phyloP scores from a whole-genome alignment of 2,797 vertebrate species.

The Microctenopoma lineatum region DNA sequence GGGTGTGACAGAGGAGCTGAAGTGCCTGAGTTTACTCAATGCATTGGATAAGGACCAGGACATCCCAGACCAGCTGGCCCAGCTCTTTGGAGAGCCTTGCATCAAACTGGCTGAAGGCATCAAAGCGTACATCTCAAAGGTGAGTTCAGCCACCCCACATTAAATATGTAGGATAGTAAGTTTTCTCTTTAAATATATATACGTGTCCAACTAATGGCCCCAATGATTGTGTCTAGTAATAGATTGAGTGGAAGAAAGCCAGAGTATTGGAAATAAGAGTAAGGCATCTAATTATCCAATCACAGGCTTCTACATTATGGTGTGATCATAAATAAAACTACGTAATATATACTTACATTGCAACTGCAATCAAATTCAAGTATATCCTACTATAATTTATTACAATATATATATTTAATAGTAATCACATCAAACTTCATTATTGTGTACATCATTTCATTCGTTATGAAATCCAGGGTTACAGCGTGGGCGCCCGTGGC shows the following conservation, averaged over 20 bases:
- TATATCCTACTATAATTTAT: too few species aligned
- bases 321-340: too few species aligned
- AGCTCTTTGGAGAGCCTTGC: slow-evolving; percentile 87
- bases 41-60: slow-evolving; percentile 83
- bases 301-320: too few species aligned
- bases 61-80: slow-evolving; percentile 84
- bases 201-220: not conserved
- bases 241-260: too few species aligned
- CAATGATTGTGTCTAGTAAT: not conserved
- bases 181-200: not conserved
- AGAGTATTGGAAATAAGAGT: too few species aligned
- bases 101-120: slow-evolving; percentile 89
- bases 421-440: too few species aligned
- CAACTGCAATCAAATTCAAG: too few species aligned
- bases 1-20: slow-evolving; percentile 86
- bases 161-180: not conserved
- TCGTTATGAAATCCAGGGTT: too few species aligned
- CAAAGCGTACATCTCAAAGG: slow-evolving; percentile 89
- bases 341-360: too few species aligned
- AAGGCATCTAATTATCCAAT: too few species aligned
- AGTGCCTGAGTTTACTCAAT: slow-evolving; percentile 86
- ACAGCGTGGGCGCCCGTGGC: not conserved
- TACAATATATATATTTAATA: too few species aligned
- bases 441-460: too few species aligned
- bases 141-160: slow-evolving; percentile 49